A percentile compares a stretch with the other conserved stretches of the same genome.
phyloP scores from a whole-genome alignment of 2,888 invertebrate genomes.

The Crossocerus cetratus region DNA sequence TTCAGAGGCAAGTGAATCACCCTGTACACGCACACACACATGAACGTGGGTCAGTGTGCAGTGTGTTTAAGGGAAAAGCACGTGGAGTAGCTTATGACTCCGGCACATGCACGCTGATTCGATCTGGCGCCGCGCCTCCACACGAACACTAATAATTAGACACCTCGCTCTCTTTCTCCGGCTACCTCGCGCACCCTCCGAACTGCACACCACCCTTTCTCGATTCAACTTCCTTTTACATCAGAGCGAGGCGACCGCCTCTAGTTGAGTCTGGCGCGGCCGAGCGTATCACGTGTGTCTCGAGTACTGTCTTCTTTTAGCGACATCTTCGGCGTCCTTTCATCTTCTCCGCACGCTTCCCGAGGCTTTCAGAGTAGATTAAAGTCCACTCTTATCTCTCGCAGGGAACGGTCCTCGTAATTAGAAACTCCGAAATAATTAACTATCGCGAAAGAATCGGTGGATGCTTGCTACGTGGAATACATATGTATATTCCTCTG shows the following conservation, averaged over 20 bases:
- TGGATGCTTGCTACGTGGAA: too few species aligned
- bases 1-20: too few species aligned
- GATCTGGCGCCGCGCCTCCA: slow-evolving; percentile 71
- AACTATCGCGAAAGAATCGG: too few species aligned
- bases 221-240: slow-evolving; percentile 12
- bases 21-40: not conserved
- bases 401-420: too few species aligned
- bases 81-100: slow-evolving; percentile 68
- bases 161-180: slow-evolving; percentile 67
- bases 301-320: too few species aligned
- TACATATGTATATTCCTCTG: too few species aligned
- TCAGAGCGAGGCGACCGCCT: slow-evolving; percentile 4
- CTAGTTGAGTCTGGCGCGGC: not conserved
- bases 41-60: slow-evolving; percentile 5
- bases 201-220: slow-evolving; percentile 25
- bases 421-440: too few species aligned
- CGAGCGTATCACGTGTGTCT: too few species aligned
- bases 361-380: not conserved
- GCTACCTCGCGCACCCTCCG: slow-evolving; percentile 11
- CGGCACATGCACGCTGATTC: slow-evolving; percentile 70
- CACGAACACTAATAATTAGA: slow-evolving; percentile 74
- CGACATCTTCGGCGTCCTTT: not conserved
- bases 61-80: slow-evolving; percentile 51
- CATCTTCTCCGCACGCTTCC: not conserved
- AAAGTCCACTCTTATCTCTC: too few species aligned